Evolutionary conservation across 2,888 invertebrate genomes (phyloP), one percentile per base, ranked within the genome.

Genomic region (Brachyptera risi): DNA sequence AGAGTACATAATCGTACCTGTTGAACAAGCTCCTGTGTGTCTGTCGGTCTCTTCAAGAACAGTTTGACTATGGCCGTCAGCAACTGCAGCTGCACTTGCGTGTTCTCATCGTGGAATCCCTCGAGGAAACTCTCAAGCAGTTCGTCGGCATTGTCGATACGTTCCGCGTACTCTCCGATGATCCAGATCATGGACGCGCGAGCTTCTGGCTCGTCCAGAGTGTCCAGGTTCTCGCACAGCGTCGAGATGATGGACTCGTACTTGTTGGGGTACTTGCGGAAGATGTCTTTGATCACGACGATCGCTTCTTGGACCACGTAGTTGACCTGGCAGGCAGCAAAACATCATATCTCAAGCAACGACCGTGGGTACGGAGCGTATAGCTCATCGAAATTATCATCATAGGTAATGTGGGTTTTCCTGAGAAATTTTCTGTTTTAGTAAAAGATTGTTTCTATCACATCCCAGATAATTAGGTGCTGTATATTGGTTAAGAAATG

Each of bases 231-330:
- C 79, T 99, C 99, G 75, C 99, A 99, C 4, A 99, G 80, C 0
- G 98, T 99, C 65, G 97, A 96, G 73, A 99, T 99, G 72, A 99
- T 99, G 75, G 96, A 97, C 79, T 99, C 99, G 74, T 99, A 99
- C 75, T 99, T 97, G 77, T 99, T 99, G 9, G 99, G 99, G 78
- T 99, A 99, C 76, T 99, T 94, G 68, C 93, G 81, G 83, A 95
- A 95, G 66, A 95, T 95, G 72, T 96, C 95, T 79, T 99, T 99
- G 72, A 99, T 99, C 21, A 99, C 99, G 11, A 99, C 99, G 65
- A 99, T 97, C 0, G 99, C 99, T 74, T 99, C 99, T 75, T 99
- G 99, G 0, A 99, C 99, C 15, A 99, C 99, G 74, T 99, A 99
- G 81, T 99, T 99, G 19, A 94, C 80, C 79, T 47, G 47, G 19